These are phyloP conservation scores for Agrotis exclamationis DNA, from an alignment of 2,888 invertebrate genomes.

Conservation along the genomic window DNA sequence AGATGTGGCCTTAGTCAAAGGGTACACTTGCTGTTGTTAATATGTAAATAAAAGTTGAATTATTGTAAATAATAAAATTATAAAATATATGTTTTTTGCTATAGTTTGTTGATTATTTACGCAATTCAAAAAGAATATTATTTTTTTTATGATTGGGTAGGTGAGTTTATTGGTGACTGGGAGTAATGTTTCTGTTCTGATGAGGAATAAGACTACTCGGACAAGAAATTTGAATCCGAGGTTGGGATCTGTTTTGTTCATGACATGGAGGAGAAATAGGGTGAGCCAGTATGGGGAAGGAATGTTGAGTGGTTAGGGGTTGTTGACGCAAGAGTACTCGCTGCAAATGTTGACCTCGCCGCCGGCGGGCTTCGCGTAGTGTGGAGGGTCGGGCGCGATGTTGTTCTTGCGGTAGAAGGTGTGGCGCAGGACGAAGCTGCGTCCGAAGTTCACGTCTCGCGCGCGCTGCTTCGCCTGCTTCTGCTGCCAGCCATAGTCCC, in stretches of 20 bases:
- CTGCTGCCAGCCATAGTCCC: slow-evolving; percentile 92
- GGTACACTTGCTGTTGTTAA: slow-evolving; percentile 89
- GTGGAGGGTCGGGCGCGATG: slow-evolving; percentile 89
- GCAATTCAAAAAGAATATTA: slow-evolving; percentile 40
- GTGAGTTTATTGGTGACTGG: slow-evolving; percentile 30
- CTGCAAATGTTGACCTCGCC: slow-evolving; percentile 83
- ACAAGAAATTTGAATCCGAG: slow-evolving; percentile 44
- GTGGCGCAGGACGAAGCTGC: slow-evolving; percentile 88
- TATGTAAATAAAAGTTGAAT: slow-evolving; percentile 91
- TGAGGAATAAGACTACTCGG: slow-evolving; percentile 32
- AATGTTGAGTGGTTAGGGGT: slow-evolving; percentile 53
- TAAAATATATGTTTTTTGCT: slow-evolving; percentile 91
- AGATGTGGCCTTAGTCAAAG: slow-evolving; percentile 84
- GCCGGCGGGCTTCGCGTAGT: slow-evolving; percentile 88
- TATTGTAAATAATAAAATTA: slow-evolving; percentile 90
- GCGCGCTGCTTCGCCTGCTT: slow-evolving; percentile 77
- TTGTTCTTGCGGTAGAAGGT: slow-evolving; percentile 92
- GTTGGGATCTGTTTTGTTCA: slow-evolving; percentile 47
- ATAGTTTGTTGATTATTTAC: slow-evolving; percentile 76
- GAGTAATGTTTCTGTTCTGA: slow-evolving; percentile 35
- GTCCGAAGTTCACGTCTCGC: slow-evolving; percentile 86
- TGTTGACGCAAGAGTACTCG: slow-evolving; percentile 81
- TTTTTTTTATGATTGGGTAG: slow-evolving; percentile 20
- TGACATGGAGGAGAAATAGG: slow-evolving; percentile 43
- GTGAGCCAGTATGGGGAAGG: slow-evolving; percentile 39